Percentiles rank a stretch among this genome's conserved stretches.
phyloP scores from a whole-genome alignment of 2,888 invertebrate genomes.

The Apamea monoglypha region DNA sequence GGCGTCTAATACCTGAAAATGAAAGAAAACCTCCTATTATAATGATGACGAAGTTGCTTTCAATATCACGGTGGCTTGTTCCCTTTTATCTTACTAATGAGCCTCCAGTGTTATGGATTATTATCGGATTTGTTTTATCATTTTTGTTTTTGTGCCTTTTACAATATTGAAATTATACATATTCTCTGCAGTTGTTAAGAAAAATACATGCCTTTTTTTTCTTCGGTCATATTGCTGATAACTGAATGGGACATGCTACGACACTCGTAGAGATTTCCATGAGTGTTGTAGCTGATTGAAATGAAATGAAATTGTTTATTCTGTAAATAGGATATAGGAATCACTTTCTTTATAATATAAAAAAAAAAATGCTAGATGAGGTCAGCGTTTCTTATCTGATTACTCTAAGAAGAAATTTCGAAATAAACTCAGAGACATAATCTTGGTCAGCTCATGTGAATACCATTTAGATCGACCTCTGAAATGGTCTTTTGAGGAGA shows the following conservation, averaged over 20 bases:
- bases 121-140: conserved; percentile 56
- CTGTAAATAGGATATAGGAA: too few species aligned
- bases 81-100: conserved; percentile 66
- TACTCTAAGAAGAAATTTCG: neutral
- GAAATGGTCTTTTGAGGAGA: neutral
- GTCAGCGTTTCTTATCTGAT: too few species aligned
- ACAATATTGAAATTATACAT: conserved; percentile 18
- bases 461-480: neutral
- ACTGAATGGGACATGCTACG: neutral
- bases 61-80: conserved; percentile 64
- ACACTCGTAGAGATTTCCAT: neutral
- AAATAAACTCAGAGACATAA: neutral
- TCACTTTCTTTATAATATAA: too few species aligned
- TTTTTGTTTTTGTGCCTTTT: conserved; percentile 41
- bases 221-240: neutral
- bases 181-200: conserved; percentile 11
- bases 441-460: neutral
- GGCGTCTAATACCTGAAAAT: conserved; percentile 71
- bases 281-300: conserved; percentile 14
- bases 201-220: conserved; percentile 8
- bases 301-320: neutral
- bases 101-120: conserved; percentile 53
- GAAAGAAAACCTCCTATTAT: conserved; percentile 65
- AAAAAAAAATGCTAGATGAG: too few species aligned
- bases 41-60: conserved; percentile 64